phyloP scores from a whole-genome alignment of 1,140 invertebrate species.

The Bombus terrestris region DNA sequence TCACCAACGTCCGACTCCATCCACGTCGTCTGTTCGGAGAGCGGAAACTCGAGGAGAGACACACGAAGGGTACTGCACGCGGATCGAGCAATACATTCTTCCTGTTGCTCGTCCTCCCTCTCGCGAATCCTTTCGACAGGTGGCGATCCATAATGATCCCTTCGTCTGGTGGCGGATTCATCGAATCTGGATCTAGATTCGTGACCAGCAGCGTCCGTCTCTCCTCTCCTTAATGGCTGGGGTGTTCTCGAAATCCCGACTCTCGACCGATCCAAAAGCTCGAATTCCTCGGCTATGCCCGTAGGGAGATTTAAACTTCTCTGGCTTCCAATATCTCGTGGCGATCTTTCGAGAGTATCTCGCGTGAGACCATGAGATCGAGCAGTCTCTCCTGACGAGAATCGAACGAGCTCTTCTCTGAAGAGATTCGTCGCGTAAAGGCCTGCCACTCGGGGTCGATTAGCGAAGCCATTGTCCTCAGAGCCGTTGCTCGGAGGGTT shows the following conservation, averaged over 20 bases:
- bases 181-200: not conserved
- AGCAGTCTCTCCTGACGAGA: slow-evolving; percentile 69
- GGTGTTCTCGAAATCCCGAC: slow-evolving; percentile 68
- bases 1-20: slow-evolving; percentile 4
- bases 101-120: slow-evolving; percentile 21
- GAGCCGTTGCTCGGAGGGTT: slow-evolving; percentile 79
- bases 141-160: slow-evolving; percentile 53
- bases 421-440: slow-evolving; percentile 74
- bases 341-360: slow-evolving; percentile 46
- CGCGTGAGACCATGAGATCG: slow-evolving; percentile 64
- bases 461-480: slow-evolving; percentile 78
- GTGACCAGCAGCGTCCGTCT: slow-evolving; percentile 5
- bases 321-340: slow-evolving; percentile 64
- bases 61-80: not conserved
- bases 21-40: slow-evolving; percentile 27
- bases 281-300: slow-evolving; percentile 58
- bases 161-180: slow-evolving; percentile 2
- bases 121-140: slow-evolving; percentile 1
- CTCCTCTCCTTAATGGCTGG: slow-evolving; percentile 67
- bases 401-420: slow-evolving; percentile 68
- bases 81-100: not conserved
- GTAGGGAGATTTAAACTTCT: slow-evolving; percentile 69
- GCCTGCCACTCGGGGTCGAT: slow-evolving; percentile 75
- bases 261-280: slow-evolving; percentile 46
- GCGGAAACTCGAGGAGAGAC: not conserved